Percentiles rank a stretch among this genome's conserved stretches.
These are phyloP conservation scores for Tachina grossa DNA, from an alignment of 2,888 invertebrate species.

Conservation along the genomic window DNA sequence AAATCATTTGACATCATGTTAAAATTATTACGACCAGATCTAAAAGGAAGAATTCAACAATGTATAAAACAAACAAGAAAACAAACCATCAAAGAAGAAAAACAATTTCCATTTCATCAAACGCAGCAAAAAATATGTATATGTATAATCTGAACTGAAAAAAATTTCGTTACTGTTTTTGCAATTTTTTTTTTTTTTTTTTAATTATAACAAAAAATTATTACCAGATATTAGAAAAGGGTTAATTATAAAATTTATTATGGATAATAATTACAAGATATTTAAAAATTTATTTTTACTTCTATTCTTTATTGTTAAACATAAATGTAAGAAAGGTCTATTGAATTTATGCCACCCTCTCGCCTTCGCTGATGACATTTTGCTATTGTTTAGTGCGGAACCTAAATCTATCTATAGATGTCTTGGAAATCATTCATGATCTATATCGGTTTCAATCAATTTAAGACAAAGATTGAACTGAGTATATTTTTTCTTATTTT, in stretches of 20 bases:
- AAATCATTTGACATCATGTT: constrained; percentile 83
- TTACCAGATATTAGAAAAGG: constrained; percentile 10
- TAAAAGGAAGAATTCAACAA: constrained; percentile 77
- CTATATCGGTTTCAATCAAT: too few species aligned
- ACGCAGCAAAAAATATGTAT: constrained; percentile 55
- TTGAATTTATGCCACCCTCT: too few species aligned
- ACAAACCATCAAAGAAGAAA: constrained; percentile 74
- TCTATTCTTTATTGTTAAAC: too few species aligned
- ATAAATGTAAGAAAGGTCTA: too few species aligned
- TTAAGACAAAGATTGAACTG: too few species aligned
- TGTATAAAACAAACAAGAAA: constrained; percentile 77
- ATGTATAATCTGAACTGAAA: constrained; percentile 68
- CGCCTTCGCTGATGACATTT: too few species aligned
- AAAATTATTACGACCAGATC: constrained; percentile 83
- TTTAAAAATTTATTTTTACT: background rate
- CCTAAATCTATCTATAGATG: too few species aligned
- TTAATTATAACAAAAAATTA: background rate
- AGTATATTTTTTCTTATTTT: too few species aligned
- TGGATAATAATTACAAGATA: constrained; percentile 18
- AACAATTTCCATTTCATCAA: constrained; percentile 57
- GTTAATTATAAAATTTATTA: constrained; percentile 3
- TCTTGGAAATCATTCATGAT: too few species aligned
- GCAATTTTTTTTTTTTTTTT: background rate
- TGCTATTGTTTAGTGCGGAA: too few species aligned
- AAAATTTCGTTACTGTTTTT: background rate